phyloP scores from a whole-genome alignment of 2,797 vertebrate genomes.

The Silurus aristotelis region DNA sequence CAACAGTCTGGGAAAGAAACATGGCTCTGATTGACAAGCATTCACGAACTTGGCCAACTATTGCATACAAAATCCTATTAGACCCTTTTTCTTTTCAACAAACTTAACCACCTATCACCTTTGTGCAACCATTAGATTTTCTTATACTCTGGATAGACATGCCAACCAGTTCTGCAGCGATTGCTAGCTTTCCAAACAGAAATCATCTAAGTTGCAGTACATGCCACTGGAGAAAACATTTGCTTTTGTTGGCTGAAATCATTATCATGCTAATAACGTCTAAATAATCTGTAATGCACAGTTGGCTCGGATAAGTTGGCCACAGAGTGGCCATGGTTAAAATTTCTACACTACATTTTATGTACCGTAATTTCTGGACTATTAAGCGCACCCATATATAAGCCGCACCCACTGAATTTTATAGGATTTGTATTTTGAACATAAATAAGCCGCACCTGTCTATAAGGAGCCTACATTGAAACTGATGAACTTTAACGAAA shows the following conservation, averaged over 20 bases:
- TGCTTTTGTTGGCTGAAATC: background rate
- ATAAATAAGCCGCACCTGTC: too few species aligned
- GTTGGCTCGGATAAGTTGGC: background rate
- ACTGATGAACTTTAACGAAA: too few species aligned
- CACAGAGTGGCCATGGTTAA: background rate
- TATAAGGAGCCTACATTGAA: too few species aligned
- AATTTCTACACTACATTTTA: background rate
- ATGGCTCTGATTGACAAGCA: background rate
- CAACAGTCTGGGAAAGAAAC: background rate
- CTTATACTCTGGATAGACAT: background rate
- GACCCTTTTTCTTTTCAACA: background rate
- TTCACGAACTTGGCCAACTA: background rate
- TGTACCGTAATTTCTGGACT: background rate
- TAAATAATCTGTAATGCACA: background rate
- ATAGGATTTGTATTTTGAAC: too few species aligned
- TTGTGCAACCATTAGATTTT: background rate
- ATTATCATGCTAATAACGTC: background rate
- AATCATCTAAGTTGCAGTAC: background rate
- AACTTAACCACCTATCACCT: background rate
- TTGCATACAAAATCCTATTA: background rate
- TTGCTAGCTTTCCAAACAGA: conserved; percentile 1
- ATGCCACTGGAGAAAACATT: background rate
- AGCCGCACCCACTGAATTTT: too few species aligned
- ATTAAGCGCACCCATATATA: too few species aligned
- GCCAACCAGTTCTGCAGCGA: background rate